These are phyloP conservation scores for Bambusicola thoracicus DNA, from an alignment of 2,113 vertebrate genomes.

Conservation along the genomic window DNA sequence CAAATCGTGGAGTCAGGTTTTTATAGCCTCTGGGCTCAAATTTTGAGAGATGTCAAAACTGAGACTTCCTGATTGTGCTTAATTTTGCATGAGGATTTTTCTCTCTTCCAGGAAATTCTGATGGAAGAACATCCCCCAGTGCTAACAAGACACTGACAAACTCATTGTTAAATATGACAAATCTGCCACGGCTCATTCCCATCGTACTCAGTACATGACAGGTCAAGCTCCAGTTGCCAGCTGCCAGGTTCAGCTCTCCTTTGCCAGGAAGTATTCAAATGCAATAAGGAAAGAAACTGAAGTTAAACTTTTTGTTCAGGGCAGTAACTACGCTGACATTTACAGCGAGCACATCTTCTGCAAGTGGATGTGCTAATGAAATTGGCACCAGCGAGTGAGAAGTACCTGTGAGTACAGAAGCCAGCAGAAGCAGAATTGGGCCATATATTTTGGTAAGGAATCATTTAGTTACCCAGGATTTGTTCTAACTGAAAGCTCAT, in stretches of 20 bases:
- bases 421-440: neutral
- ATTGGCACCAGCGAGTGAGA: neutral
- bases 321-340: neutral
- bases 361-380: neutral
- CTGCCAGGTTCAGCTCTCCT: neutral
- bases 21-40: slow-evolving; percentile 14
- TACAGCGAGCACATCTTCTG: neutral
- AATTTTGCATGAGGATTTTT: neutral
- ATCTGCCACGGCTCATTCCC: neutral
- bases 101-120: neutral
- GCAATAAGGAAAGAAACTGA: neutral
- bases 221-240: slow-evolving; percentile 14
- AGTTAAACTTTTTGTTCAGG: neutral
- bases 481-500: neutral
- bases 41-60: neutral
- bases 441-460: neutral
- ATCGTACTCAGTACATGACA: neutral
- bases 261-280: neutral
- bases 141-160: neutral
- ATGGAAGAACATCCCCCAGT: neutral
- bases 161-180: neutral
- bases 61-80: neutral
- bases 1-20: neutral
- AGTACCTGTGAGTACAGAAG: neutral
- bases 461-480: neutral